These are phyloP conservation scores for Muscicapa adusta DNA, from an alignment of 2,113 vertebrate species.

Conservation along the genomic window DNA sequence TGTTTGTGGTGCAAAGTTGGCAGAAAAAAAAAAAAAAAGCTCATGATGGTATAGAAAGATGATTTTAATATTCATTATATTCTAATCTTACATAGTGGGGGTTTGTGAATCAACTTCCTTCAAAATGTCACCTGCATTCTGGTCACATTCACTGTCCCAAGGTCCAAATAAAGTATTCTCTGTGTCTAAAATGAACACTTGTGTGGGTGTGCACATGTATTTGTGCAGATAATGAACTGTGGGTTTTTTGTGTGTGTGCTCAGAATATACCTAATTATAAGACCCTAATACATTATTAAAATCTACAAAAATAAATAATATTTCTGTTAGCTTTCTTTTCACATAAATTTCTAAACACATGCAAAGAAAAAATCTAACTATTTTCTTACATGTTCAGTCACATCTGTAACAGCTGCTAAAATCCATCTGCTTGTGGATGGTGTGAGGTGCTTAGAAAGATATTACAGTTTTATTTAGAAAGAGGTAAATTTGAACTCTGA, in stretches of 20 bases:
- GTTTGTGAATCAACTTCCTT: not conserved
- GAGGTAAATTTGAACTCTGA: not conserved
- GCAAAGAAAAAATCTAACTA: not conserved
- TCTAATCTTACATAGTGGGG: not conserved
- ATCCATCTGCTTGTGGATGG: not conserved
- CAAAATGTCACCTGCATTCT: not conserved
- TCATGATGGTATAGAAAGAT: not conserved
- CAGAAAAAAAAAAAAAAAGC: not conserved
- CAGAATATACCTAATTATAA: not conserved
- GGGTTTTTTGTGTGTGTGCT: accelerated
- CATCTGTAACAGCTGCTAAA: not conserved
- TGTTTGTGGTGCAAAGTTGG: not conserved
- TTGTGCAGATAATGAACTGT: not conserved
- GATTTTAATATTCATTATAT: not conserved
- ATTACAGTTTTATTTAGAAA: not conserved
- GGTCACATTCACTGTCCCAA: not conserved
- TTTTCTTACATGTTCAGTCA: not conserved
- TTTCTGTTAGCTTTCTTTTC: not conserved
- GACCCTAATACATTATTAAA: not conserved
- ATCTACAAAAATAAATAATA: not conserved
- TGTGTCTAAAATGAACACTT: not conserved
- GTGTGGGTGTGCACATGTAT: not conserved
- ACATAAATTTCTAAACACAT: not conserved
- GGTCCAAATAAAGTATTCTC: not conserved
- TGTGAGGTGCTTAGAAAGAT: not conserved